Evolutionary conservation across 2,113 vertebrate genomes (phyloP), one percentile per base, ranked within the genome.

Genomic region (Oceanites oceanicus): DNA sequence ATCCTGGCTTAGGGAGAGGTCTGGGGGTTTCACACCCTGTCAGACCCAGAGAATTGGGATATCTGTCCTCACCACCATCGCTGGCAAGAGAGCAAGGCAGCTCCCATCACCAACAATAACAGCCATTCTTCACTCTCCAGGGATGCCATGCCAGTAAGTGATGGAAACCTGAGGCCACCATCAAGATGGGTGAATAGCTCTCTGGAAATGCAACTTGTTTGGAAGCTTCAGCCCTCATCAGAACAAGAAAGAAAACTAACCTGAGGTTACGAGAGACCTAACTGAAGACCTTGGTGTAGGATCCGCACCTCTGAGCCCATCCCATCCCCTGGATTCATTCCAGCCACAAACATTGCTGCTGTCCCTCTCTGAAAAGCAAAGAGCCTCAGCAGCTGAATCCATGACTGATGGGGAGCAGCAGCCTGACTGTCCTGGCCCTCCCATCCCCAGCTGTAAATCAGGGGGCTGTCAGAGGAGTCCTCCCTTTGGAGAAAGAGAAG

Each of bases 371-470:
- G 76, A 94, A 68, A 61, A 95, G 61, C 44, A 49, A 81, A 94
- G 49, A 89, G 29, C 53, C 63, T 79, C 79, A 79, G 66, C 34
- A 65, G 72, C 62, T 47, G 45, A 86, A 77, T 67, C 56, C 49
- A 13, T 67, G 90, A 95, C 34, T 70, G 88, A 95, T 78, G 93
- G 78, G 89, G 77, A 89, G 81, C 44, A 90, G 75, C 49, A 79
- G 26, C 68, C 49, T 49, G 87, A 9, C 45, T 93, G 52, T 90
- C 86, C 52, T 53, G 59, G 61, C 42, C 74, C 42, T 96, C 80
- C 59, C 61, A 81, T 27, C 38, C 59, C 61, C 0, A 15, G 55
- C 59, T 4, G 55, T 96, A 96, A 96, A 97, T 97, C 90, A 96
- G 68, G 40, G 19, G 3, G 17, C 74, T 80, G 82, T 67, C 90